These are phyloP conservation scores for Chrysemys picta DNA, from an alignment of 2,113 vertebrate genomes.

Conservation along the genomic window DNA sequence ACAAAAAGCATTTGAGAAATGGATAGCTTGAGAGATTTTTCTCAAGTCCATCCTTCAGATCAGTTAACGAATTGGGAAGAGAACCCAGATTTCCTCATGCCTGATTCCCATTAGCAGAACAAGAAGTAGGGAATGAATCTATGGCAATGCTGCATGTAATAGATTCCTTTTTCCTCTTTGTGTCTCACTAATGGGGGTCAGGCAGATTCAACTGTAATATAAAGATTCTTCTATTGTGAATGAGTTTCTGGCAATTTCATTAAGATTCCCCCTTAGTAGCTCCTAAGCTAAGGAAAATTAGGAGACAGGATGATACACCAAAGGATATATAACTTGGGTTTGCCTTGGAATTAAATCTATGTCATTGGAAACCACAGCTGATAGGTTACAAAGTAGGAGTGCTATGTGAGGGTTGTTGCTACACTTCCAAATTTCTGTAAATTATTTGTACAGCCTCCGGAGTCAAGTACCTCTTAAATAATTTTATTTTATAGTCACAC, in stretches of 20 bases:
- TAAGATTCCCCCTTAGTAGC: background rate
- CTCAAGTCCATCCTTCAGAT: background rate
- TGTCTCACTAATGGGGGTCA: background rate
- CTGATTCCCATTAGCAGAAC: background rate
- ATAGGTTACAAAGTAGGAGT: background rate
- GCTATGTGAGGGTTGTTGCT: background rate
- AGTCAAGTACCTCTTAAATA: background rate
- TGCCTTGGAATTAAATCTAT: background rate
- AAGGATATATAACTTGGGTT: background rate
- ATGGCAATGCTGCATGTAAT: background rate
- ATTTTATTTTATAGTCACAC: background rate
- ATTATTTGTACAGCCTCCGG: background rate
- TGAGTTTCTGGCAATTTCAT: background rate
- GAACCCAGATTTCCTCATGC: background rate
- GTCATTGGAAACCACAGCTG: background rate
- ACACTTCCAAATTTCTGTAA: background rate
- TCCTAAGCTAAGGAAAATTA: background rate
- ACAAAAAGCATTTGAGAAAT: background rate
- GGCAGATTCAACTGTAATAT: background rate
- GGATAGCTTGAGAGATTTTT: background rate
- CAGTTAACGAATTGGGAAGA: background rate
- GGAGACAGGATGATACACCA: background rate
- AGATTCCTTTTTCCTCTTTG: background rate
- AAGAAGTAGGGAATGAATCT: background rate
- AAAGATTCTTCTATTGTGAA: background rate